A percentile compares a stretch with the other conserved stretches of the same genome.
Conservation (phyloP, 2,888 invertebrate genomes). For the Anodontia alba region DNA sequence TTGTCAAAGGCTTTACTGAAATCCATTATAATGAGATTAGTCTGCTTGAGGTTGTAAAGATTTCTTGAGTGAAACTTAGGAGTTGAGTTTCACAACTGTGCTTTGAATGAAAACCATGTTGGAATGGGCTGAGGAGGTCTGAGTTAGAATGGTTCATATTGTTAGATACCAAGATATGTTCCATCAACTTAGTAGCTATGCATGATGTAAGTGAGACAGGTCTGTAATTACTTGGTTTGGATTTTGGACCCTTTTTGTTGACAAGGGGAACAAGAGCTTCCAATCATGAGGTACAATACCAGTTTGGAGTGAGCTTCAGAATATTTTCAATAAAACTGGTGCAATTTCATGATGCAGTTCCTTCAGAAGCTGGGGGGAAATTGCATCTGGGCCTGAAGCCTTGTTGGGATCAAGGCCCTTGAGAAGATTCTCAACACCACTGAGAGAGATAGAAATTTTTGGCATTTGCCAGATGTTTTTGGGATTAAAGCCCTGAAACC, state of each 20-base stretch:
- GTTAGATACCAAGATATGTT: slow-evolving; percentile 38
- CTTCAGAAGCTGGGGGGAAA: slow-evolving; percentile 24
- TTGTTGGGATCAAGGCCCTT: slow-evolving; percentile 1
- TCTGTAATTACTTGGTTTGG: slow-evolving; percentile 38
- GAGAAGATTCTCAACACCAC: not conserved
- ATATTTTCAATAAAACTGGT: slow-evolving; percentile 30
- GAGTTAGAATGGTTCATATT: slow-evolving; percentile 30
- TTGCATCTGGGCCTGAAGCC: slow-evolving; percentile 14
- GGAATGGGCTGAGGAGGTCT: slow-evolving; percentile 19
- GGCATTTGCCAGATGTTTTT: not conserved
- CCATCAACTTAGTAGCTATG: slow-evolving; percentile 40
- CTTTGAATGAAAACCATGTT: slow-evolving; percentile 13
- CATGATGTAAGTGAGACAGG: slow-evolving; percentile 43
- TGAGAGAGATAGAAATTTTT: not conserved
- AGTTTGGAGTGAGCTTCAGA: slow-evolving; percentile 22
- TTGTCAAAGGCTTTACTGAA: slow-evolving; percentile 24
- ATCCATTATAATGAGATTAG: slow-evolving; percentile 39
- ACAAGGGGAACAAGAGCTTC: slow-evolving; percentile 28
- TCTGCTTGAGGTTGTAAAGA: slow-evolving; percentile 33
- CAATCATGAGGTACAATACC: slow-evolving; percentile 39
- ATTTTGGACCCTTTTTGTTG: slow-evolving; percentile 36
- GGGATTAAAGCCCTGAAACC: not conserved
- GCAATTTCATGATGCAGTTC: slow-evolving; percentile 35
- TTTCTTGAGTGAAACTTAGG: slow-evolving; percentile 33
- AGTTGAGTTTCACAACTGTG: slow-evolving; percentile 40